Evolutionary conservation across 2,797 vertebrate genomes (phyloP).

Genomic region (Argya squamiceps): DNA sequence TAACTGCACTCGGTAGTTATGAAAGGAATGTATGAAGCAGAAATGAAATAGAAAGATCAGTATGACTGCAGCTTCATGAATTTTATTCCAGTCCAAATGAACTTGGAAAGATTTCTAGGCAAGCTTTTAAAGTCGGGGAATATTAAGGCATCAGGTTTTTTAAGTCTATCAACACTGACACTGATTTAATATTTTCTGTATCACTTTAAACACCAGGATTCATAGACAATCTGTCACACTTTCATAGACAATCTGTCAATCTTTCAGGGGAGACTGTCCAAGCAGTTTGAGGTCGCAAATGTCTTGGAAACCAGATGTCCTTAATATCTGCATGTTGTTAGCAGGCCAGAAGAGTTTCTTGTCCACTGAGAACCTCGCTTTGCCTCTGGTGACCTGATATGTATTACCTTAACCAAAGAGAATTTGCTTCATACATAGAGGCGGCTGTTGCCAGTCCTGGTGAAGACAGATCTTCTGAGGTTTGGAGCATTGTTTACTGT

Average conservation of each 20-base stretch:
- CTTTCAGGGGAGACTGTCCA: background rate
- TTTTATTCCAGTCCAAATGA: background rate
- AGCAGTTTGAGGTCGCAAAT: background rate
- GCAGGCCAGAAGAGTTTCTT: background rate
- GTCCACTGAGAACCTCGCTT: background rate
- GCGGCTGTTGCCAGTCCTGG: background rate
- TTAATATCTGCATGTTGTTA: background rate
- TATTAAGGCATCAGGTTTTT: background rate
- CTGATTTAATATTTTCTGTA: background rate
- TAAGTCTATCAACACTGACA: background rate
- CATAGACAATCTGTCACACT: background rate
- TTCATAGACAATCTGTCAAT: background rate
- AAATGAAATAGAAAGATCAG: background rate
- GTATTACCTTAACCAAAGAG: background rate
- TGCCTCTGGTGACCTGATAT: background rate
- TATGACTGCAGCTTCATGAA: background rate
- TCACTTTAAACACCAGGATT: background rate
- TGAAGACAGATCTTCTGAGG: accelerated
- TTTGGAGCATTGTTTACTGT: background rate
- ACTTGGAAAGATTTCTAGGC: background rate
- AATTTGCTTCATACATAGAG: background rate
- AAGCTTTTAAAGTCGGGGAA: background rate
- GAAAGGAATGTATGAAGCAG: background rate
- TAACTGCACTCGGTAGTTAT: accelerated
- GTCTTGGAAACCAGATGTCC: background rate